phyloP scores from a whole-genome alignment of 2,888 invertebrate species.

The Pyrochroa serraticornis region DNA sequence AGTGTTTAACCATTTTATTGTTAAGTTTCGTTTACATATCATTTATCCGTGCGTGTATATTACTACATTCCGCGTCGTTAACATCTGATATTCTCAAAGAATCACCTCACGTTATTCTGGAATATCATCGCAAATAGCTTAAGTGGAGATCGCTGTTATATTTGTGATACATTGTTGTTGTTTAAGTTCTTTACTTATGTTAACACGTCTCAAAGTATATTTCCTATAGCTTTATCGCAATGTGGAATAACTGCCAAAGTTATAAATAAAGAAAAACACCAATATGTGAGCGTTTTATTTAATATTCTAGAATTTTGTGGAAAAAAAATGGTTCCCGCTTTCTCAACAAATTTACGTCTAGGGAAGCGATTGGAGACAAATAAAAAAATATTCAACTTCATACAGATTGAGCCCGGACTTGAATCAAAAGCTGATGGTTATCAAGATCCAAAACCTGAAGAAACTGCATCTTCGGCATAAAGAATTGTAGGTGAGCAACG shows the following conservation, averaged over 20 bases:
- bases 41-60: constrained; percentile 25
- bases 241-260: constrained; percentile 42
- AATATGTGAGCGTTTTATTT: neutral
- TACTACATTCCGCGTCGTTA: constrained; percentile 28
- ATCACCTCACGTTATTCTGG: no score
- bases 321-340: no score
- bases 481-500: no score
- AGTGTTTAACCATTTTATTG: constrained; percentile 8
- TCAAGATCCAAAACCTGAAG: no score
- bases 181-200: constrained; percentile 41
- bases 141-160: constrained; percentile 28
- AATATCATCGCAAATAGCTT: neutral
- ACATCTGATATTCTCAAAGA: constrained; percentile 9
- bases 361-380: no score
- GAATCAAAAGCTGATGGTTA: no score
- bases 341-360: no score
- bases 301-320: no score
- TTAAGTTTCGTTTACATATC: constrained; percentile 20
- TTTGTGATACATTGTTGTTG: constrained; percentile 39
- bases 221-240: constrained; percentile 29
- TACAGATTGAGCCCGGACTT: no score
- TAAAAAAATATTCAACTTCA: constrained; percentile 2
- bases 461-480: no score
- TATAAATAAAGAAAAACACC: constrained; percentile 24
- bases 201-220: constrained; percentile 31